These are phyloP conservation scores for Mola mola DNA, from an alignment of 2,113 vertebrate species.

Conservation along the genomic window DNA sequence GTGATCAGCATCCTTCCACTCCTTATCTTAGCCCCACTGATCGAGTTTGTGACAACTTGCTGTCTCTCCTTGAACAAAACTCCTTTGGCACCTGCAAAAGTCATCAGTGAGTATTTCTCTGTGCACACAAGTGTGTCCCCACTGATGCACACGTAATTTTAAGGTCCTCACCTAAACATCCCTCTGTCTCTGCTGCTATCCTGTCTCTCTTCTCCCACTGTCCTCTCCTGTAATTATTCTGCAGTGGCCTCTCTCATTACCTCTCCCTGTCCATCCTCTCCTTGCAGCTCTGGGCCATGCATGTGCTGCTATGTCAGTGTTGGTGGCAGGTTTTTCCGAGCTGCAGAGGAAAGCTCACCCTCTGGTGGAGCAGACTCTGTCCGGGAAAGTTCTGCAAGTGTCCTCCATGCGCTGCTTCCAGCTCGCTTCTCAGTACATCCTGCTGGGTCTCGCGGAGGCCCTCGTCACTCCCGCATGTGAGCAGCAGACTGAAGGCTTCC, in stretches of 20 bases:
- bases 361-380: slow-evolving; percentile 84
- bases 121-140: not conserved
- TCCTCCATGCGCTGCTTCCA: slow-evolving; percentile 91
- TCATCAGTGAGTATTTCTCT: slow-evolving; percentile 82
- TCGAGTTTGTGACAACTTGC: slow-evolving; percentile 82
- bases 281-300: slow-evolving; percentile 85
- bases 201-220: slow-evolving; percentile 8
- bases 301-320: slow-evolving; percentile 83
- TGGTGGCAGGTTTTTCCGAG: slow-evolving; percentile 88
- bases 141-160: not conserved
- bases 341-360: slow-evolving; percentile 85
- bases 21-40: slow-evolving; percentile 86
- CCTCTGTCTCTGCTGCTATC: slow-evolving; percentile 22
- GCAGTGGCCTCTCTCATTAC: slow-evolving; percentile 56
- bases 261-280: slow-evolving; percentile 56
- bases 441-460: slow-evolving; percentile 91
- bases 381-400: slow-evolving; percentile 83
- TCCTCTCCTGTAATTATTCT: slow-evolving; percentile 36
- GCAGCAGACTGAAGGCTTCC: slow-evolving; percentile 36
- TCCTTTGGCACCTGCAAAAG: slow-evolving; percentile 77
- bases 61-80: slow-evolving; percentile 72
- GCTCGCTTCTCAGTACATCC: slow-evolving; percentile 88
- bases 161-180: slow-evolving; percentile 29
- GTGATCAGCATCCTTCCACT: slow-evolving; percentile 87
- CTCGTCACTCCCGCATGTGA: slow-evolving; percentile 90